Percentiles rank a stretch among this genome's conserved stretches.
Conservation (phyloP, 2,888 invertebrate species). For the Aradus depressus region DNA sequence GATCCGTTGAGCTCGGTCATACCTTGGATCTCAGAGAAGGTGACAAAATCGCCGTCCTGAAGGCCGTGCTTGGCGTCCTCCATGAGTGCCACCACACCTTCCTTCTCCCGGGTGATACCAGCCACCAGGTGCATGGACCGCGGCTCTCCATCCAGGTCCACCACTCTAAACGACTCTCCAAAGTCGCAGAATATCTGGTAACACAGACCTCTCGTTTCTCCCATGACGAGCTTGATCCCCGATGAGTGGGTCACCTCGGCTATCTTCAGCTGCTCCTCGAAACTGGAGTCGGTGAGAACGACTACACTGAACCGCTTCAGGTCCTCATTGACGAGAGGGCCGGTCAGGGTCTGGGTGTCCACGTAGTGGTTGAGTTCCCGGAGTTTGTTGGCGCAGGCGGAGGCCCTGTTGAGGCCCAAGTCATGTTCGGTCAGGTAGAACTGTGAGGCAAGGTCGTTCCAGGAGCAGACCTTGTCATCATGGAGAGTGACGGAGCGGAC, state of each 20-base stretch:
- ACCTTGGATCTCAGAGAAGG: constrained; percentile 90
- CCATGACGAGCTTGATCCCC: constrained; percentile 73
- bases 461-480: constrained; percentile 60
- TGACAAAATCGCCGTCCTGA: constrained; percentile 92
- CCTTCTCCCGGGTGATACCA: constrained; percentile 67
- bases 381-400: constrained; percentile 65
- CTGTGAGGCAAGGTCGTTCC: constrained; percentile 75
- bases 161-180: constrained; percentile 76
- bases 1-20: constrained; percentile 90
- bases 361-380: constrained; percentile 88
- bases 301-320: constrained; percentile 72
- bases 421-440: constrained; percentile 77
- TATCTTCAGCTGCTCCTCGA: constrained; percentile 68
- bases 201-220: constrained; percentile 84
- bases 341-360: constrained; percentile 62
- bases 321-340: constrained; percentile 63
- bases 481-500: constrained; percentile 96
- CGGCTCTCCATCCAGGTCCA: constrained; percentile 84
- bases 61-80: constrained; percentile 94
- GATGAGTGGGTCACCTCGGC: constrained; percentile 72
- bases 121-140: constrained; percentile 90
- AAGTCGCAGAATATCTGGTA: constrained; percentile 96
- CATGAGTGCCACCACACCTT: constrained; percentile 86
- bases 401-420: constrained; percentile 80
- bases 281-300: constrained; percentile 68